A percentile compares a stretch with the other conserved stretches of the same genome.
Evolutionary conservation across 2,888 invertebrate species (phyloP).

Genomic region (Stenolophus ochropezus): DNA sequence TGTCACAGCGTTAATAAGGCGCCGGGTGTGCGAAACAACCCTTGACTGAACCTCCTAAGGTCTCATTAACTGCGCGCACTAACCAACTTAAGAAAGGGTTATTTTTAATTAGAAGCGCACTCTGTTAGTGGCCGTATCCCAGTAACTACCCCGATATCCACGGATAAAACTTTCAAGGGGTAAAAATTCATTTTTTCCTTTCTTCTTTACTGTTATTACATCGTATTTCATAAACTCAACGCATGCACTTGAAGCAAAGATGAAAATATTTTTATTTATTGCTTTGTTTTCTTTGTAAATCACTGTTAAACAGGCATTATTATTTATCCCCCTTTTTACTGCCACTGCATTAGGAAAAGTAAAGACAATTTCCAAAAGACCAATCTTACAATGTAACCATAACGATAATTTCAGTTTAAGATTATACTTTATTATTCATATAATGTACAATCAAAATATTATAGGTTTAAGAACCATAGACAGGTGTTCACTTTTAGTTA

Average conservation of each 20-base stretch:
- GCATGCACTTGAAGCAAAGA: slow-evolving; percentile 25
- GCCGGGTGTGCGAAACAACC: slow-evolving; percentile 24
- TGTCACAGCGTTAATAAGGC: slow-evolving; percentile 37
- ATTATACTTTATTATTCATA: too few species aligned
- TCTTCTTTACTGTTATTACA: slow-evolving; percentile 27
- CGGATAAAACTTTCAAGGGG: slow-evolving; percentile 31
- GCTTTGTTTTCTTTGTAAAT: slow-evolving; percentile 16
- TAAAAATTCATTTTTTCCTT: slow-evolving; percentile 32
- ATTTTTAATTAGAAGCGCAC: slow-evolving; percentile 57
- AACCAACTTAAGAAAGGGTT: slow-evolving; percentile 55
- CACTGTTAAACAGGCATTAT: background rate
- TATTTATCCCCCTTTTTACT: background rate
- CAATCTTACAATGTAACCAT: too few species aligned
- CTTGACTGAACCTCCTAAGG: slow-evolving; percentile 33
- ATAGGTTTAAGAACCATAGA: too few species aligned
- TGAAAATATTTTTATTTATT: slow-evolving; percentile 29
- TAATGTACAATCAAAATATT: too few species aligned
- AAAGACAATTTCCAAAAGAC: too few species aligned
- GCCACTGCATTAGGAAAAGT: too few species aligned
- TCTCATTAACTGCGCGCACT: slow-evolving; percentile 47
- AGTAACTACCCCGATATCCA: slow-evolving; percentile 20
- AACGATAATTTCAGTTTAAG: too few species aligned
- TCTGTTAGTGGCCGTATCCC: slow-evolving; percentile 42
- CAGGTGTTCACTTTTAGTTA: too few species aligned
- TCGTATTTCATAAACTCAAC: slow-evolving; percentile 31